Percentiles rank a stretch among this genome's conserved stretches.
These are phyloP conservation scores for Epsilonema sp. DNA, from an alignment of 2,888 invertebrate genomes.

Conservation along the genomic window DNA sequence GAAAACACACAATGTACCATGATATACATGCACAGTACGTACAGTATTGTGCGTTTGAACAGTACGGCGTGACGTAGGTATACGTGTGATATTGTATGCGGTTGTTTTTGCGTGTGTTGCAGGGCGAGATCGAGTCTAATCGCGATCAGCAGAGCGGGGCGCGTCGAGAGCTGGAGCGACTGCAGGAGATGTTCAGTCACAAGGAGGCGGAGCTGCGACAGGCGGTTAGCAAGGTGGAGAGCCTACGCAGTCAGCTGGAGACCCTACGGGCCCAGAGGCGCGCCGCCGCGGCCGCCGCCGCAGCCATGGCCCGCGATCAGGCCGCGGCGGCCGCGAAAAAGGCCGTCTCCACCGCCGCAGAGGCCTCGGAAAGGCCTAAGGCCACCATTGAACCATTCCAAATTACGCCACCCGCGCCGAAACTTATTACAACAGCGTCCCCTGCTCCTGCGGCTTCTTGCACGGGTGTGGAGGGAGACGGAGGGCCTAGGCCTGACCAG, in stretches of 20 bases:
- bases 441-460: no score
- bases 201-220: conserved; percentile 86
- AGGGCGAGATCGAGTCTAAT: no score
- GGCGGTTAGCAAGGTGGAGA: conserved; percentile 93
- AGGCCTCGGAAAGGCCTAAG: conserved; percentile 30
- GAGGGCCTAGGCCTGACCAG: no score
- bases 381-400: conserved; percentile 34
- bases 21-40: no score
- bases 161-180: conserved; percentile 5
- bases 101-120: no score
- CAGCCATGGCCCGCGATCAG: conserved; percentile 61
- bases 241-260: conserved; percentile 78
- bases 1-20: no score
- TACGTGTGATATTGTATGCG: no score
- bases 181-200: conserved; percentile 13
- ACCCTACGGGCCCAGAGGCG: conserved; percentile 47
- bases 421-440: no score
- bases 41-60: no score
- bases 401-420: conserved; percentile 13
- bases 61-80: no score
- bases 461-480: no score
- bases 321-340: conserved; percentile 62
- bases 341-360: conserved; percentile 73
- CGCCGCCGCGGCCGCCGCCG: conserved; percentile 39
- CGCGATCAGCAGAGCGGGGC: no score